A percentile compares a stretch with the other conserved stretches of the same genome.
Conservation (phyloP, 2,113 vertebrate species). For the Proterorhinus semilunaris region DNA sequence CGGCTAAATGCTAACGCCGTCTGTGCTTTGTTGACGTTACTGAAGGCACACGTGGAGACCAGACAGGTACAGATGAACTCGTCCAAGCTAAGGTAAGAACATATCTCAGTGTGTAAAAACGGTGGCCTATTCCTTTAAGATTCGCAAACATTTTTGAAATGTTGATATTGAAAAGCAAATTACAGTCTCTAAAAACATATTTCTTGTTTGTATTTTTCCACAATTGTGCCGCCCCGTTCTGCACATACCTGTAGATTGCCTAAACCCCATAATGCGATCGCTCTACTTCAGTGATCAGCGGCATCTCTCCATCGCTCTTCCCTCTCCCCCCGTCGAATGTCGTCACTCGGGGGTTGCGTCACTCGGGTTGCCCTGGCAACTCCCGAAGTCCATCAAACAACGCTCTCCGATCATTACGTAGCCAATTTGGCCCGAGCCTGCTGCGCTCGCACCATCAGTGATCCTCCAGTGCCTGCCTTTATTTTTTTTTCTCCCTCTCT, state of each 20-base stretch:
- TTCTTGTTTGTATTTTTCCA: too few relatives aligned
- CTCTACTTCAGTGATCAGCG: constrained; percentile 33
- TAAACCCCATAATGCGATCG: constrained; percentile 8
- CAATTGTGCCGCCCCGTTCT: too few relatives aligned
- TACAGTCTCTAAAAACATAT: too few relatives aligned
- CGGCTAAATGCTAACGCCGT: too few relatives aligned
- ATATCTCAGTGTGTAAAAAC: too few relatives aligned
- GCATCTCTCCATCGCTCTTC: constrained; percentile 33
- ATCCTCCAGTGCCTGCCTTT: constrained; percentile 36
- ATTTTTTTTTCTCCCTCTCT: constrained; percentile 28
- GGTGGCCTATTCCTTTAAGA: too few relatives aligned
- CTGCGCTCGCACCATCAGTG: constrained; percentile 12
- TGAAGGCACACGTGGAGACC: too few relatives aligned
- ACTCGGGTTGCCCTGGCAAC: constrained; percentile 69
- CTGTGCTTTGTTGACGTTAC: too few relatives aligned
- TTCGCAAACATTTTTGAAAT: too few relatives aligned
- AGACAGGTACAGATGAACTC: too few relatives aligned
- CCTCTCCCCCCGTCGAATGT: constrained; percentile 51
- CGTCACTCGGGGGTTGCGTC: constrained; percentile 67
- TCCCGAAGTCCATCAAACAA: constrained; percentile 52
- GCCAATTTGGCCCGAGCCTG: constrained; percentile 16
- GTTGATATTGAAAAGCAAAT: too few relatives aligned
- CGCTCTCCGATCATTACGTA: constrained; percentile 37
- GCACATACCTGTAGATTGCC: background rate
- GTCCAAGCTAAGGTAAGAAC: too few relatives aligned